Conservation (phyloP, 2,888 invertebrate genomes). For the Eupithecia abbreviata region DNA sequence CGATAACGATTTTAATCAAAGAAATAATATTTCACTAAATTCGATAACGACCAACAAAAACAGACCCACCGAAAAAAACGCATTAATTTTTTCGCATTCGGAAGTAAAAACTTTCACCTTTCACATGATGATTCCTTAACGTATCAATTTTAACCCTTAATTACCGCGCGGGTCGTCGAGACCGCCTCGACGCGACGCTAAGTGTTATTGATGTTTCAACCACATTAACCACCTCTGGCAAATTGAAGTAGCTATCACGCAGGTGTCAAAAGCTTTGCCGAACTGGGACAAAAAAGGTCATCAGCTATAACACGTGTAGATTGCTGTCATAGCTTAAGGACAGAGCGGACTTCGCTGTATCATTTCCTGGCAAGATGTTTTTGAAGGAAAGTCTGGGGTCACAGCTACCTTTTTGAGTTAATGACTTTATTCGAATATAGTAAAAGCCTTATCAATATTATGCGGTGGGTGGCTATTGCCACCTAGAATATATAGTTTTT, state of each 20-base stretch:
- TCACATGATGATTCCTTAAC: slow-evolving; percentile 58
- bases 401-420: slow-evolving; percentile 12
- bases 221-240: slow-evolving; percentile 67
- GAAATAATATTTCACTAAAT: slow-evolving; percentile 18
- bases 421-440: slow-evolving; percentile 9
- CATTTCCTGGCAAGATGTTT: slow-evolving; percentile 35
- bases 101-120: slow-evolving; percentile 49
- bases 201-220: slow-evolving; percentile 75
- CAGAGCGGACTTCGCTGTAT: slow-evolving; percentile 41
- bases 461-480: not conserved
- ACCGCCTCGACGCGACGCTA: slow-evolving; percentile 59
- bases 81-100: slow-evolving; percentile 39
- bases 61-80: slow-evolving; percentile 30
- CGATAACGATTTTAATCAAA: slow-evolving; percentile 15
- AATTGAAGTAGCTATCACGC: slow-evolving; percentile 74
- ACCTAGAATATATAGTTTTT: too few species aligned
- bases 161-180: slow-evolving; percentile 55
- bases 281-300: slow-evolving; percentile 78
- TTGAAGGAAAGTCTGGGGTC: slow-evolving; percentile 14
- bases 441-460: not conserved
- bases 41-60: slow-evolving; percentile 40
- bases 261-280: slow-evolving; percentile 80
- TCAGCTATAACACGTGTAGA: slow-evolving; percentile 70
- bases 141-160: slow-evolving; percentile 77
- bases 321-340: slow-evolving; percentile 58